phyloP scores from a whole-genome alignment of 2,113 vertebrate genomes.

The Peromyscus maniculatus region DNA sequence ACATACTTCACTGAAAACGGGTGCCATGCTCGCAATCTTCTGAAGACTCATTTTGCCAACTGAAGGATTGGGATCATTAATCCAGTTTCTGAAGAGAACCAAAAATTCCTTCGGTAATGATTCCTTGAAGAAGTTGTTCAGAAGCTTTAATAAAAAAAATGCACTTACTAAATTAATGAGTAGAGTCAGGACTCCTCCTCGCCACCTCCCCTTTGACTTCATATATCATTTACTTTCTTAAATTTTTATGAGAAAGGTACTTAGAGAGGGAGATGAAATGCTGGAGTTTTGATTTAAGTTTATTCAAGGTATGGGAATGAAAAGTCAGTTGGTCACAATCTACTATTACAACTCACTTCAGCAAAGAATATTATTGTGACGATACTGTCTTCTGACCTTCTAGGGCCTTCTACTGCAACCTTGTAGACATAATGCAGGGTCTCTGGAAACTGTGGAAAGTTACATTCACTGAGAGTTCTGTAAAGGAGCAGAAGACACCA shows the following conservation, averaged over 20 bases:
- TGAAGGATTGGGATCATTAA: slow-evolving; percentile 64
- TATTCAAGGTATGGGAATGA: background rate
- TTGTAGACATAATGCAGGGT: slow-evolving; percentile 79
- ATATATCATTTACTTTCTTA: background rate
- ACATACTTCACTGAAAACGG: slow-evolving; percentile 69
- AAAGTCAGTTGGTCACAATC: background rate
- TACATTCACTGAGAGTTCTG: slow-evolving; percentile 74
- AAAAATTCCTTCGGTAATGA: slow-evolving; percentile 80
- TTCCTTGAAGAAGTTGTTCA: slow-evolving; percentile 74
- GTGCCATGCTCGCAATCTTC: slow-evolving; percentile 72
- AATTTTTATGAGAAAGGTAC: background rate
- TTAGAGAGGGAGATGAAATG: background rate
- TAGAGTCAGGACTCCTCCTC: background rate
- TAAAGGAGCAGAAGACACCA: background rate
- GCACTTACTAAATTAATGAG: background rate
- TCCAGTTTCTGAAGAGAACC: slow-evolving; percentile 75
- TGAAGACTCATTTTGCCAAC: slow-evolving; percentile 78
- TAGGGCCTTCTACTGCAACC: slow-evolving; percentile 66
- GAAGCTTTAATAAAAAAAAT: slow-evolving; percentile 63
- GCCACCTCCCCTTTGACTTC: background rate
- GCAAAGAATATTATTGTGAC: slow-evolving; percentile 72
- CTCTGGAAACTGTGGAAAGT: slow-evolving; percentile 79
- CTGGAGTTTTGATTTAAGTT: background rate
- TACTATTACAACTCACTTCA: slow-evolving; percentile 71
- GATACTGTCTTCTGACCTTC: slow-evolving; percentile 70